Evolutionary conservation across 2,113 vertebrate species (phyloP).

Genomic region (Heterocephalus glaber): DNA sequence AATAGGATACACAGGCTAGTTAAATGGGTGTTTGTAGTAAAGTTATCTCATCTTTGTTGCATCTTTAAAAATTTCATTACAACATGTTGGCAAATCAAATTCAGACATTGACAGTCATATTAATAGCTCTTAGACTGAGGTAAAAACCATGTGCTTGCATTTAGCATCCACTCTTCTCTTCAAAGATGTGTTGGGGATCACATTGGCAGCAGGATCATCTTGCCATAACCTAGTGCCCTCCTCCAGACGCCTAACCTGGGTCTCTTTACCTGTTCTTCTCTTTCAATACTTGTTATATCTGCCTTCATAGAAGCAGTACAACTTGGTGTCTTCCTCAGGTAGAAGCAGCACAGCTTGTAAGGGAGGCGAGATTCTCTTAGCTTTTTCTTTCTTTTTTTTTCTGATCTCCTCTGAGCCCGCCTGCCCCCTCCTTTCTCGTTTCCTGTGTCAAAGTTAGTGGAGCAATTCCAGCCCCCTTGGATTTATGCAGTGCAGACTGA

Average conservation of each 20-base stretch:
- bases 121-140: not conserved
- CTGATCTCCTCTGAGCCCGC: no score
- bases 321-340: not conserved
- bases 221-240: fast-evolving
- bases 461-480: conserved; percentile 68
- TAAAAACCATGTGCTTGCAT: not conserved
- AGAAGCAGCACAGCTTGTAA: not conserved
- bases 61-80: not conserved
- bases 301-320: not conserved
- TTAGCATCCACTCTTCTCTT: not conserved
- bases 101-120: no score
- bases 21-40: not conserved
- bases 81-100: not conserved
- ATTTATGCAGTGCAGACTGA: conserved; percentile 50
- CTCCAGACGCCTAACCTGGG: fast-evolving
- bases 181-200: not conserved
- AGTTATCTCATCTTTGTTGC: not conserved
- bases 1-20: fast-evolving
- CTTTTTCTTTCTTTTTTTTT: not conserved
- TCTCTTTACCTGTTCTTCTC: not conserved
- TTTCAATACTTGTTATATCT: not conserved
- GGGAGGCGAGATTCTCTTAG: not conserved
- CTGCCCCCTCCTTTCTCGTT: not conserved
- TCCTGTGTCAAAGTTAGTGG: conserved; percentile 65
- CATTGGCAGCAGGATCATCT: not conserved